Base-by-base conservation (phyloP, 2,113 vertebrate species). In the Pungitius pungitius region DNA sequence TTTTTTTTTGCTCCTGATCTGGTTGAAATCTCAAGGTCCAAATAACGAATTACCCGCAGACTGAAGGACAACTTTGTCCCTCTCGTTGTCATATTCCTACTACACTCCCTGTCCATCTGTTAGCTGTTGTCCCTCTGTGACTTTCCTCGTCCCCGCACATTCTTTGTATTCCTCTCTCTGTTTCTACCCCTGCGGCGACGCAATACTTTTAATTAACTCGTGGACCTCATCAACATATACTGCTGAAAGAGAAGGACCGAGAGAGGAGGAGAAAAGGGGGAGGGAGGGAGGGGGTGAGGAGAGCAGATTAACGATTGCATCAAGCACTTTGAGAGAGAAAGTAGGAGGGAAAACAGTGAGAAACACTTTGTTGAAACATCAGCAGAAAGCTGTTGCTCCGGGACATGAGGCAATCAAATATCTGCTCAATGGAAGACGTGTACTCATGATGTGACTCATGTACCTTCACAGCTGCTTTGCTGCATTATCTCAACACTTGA, bases 121-220 rank as follows among this genome's bases (percentile, higher is more conserved):
- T 67, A 78, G 73, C 64, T 26, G 35, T 61, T 80, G 64, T 56
- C 60, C 65, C 76, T 75, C 52, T 37, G 56, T 24, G 80, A 71
- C 69, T 77, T 63, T 78, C 42, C 54, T n/a, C 51, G 66, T 73
- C 65, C 4, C 71, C 69, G 12, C 77, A 65, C 42, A 2, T 58
- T 83, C 68, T 77, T 43, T 80, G 57, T 62, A 18, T 26, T n/a
- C 49, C 70, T 78, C 39, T 67, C 61, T 77, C 69, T 7, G 27
- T 45, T 71, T 74, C 58, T 62, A 51, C 57, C 84, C 87, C 70
- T 18, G 14, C 10, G n/a, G 91, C 73, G 26, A 77, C 73, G 39
- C 75, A 64, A 52, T 68, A 69, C 70, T 82, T 90, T 90, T 89
- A 90, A 92, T 91, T 87, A 91, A 91, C 89, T 90, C 83, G 75